Percentiles rank a stretch among this genome's conserved stretches.
Evolutionary conservation across 2,113 vertebrate species (phyloP).

Genomic region (Tenebrosternarchus preto): DNA sequence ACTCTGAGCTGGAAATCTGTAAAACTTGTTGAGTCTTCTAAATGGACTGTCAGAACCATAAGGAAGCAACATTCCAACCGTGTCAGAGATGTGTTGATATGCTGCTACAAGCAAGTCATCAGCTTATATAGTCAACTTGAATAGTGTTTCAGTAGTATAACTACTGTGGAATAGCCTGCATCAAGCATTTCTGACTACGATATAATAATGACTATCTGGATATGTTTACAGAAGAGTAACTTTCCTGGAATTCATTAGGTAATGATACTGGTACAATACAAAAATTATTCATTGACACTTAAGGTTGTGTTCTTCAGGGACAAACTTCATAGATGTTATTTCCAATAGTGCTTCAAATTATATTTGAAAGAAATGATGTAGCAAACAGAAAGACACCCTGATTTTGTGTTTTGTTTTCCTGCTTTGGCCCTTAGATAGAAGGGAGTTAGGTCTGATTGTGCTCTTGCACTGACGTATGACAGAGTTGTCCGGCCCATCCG

Average conservation of each 20-base stretch:
- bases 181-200: background rate
- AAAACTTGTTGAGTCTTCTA: background rate
- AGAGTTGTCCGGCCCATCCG: conserved; percentile 1
- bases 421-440: background rate
- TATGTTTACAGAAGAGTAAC: background rate
- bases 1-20: conserved; percentile 15
- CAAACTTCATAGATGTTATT: background rate
- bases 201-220: background rate
- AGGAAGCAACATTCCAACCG: background rate
- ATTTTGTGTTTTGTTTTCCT: conserved; percentile 4
- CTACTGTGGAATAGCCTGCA: no score
- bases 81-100: background rate
- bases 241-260: background rate
- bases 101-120: conserved; percentile 1
- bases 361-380: no score
- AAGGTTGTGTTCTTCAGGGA: no score
- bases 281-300: background rate
- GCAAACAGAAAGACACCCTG: background rate
- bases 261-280: background rate
- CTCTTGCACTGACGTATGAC: background rate
- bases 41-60: background rate
- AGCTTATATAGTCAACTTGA: no score
- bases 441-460: conserved; percentile 7
- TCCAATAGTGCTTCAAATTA: background rate
- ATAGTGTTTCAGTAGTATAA: no score